These are phyloP conservation scores for Nerophis ophidion DNA, from an alignment of 2,113 vertebrate genomes.

Conservation along the genomic window DNA sequence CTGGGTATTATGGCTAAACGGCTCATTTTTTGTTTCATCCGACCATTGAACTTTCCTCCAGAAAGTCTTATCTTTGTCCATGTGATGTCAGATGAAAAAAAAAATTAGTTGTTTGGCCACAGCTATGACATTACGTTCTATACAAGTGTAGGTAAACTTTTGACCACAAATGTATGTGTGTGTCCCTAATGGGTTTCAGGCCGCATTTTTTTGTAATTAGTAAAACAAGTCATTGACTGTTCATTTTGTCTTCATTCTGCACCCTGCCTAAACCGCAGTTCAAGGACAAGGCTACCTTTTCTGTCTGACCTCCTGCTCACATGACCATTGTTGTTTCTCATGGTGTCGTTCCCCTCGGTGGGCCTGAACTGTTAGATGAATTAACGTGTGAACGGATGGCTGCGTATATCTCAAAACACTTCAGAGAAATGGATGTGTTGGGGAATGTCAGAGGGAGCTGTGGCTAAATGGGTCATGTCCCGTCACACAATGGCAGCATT, in stretches of 20 bases:
- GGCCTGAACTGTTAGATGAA: constrained; percentile 78
- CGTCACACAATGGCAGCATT: constrained; percentile 54
- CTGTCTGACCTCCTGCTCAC: constrained; percentile 64
- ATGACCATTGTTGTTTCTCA: constrained; percentile 87
- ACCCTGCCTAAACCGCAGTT: constrained; percentile 30
- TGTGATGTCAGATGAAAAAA: too few species aligned
- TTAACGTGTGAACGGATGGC: constrained; percentile 54
- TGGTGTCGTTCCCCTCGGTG: constrained; percentile 75
- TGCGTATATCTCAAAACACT: constrained; percentile 59
- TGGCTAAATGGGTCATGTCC: constrained; percentile 69
- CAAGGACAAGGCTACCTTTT: constrained; percentile 73
- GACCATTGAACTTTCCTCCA: too few species aligned
- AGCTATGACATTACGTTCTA: too few species aligned
- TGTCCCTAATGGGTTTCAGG: not conserved
- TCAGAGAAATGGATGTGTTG: constrained; percentile 55
- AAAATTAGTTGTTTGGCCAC: too few species aligned
- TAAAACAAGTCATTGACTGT: not conserved
- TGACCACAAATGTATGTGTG: not conserved
- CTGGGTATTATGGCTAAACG: too few species aligned
- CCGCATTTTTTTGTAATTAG: not conserved
- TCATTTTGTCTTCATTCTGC: constrained; percentile 10
- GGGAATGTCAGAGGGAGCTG: constrained; percentile 41
- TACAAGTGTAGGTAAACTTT: too few species aligned
- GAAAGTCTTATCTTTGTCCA: too few species aligned
- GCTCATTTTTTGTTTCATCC: too few species aligned